These are phyloP conservation scores for Lontra canadensis DNA, from an alignment of 2,113 vertebrate species.

Conservation along the genomic window DNA sequence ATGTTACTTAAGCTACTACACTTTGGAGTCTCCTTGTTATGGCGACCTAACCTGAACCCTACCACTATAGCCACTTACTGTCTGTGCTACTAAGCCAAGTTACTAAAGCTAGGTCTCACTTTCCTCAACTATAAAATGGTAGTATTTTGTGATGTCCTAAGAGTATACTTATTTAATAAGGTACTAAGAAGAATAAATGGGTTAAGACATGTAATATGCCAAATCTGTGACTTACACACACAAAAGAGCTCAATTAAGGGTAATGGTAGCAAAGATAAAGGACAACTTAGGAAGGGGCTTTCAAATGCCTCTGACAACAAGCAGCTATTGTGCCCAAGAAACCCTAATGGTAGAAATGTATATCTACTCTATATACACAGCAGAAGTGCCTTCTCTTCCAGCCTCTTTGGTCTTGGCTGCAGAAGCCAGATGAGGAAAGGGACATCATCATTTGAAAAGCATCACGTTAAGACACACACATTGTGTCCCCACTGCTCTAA, in stretches of 20 bases:
- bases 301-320: background rate
- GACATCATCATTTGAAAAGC: background rate
- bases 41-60: background rate
- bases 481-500: background rate
- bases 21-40: background rate
- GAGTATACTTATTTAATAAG: background rate
- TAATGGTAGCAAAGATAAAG: background rate
- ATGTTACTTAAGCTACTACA: background rate
- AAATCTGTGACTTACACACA: background rate
- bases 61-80: background rate
- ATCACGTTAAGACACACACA: background rate
- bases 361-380: background rate
- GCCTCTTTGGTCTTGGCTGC: background rate
- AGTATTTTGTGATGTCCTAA: background rate
- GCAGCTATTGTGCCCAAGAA: background rate
- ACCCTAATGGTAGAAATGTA: background rate
- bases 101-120: slow-evolving; percentile 15
- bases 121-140: slow-evolving; percentile 34
- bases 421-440: background rate
- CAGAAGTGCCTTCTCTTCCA: background rate
- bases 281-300: background rate
- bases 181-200: slow-evolving; percentile 2
- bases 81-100: background rate
- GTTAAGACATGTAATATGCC: background rate
- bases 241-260: background rate